Base-by-base conservation (phyloP, 2,888 invertebrate genomes). In the Chaetogeoica ovagalla region DNA sequence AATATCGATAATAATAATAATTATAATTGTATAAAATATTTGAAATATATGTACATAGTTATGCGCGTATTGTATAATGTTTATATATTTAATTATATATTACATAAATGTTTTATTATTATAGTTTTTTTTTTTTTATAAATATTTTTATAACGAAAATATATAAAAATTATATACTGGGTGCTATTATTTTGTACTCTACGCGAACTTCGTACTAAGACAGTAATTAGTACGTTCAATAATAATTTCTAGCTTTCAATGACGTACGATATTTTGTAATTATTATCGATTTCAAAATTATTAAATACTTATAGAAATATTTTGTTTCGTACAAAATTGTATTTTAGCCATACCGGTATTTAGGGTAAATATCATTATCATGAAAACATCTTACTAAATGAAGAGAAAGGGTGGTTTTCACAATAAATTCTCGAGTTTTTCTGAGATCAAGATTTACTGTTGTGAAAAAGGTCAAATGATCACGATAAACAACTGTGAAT, bases 371-470 rank as follows among this genome's bases (percentile, higher is more conserved):
- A 68, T 59, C 7, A 43, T 48, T 66, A 11, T 30, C 59, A 59
- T 5, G 19, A 30, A 9, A n/a, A 30, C 30, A 72, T 60, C 60
- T 59, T 21, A 71, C 9, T 9, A 1, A 70, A n/a, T n/a, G 13
- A 69, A 43, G 11, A 39, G n/a, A 55, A 48, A 2, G 57, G 21
- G n/a, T 23, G n/a, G n/a, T 65, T 66, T 68, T 59, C n/a, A 48
- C 66, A 57, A 66, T 66, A 57, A 57, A 23, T 75, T 57, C 39
- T 19, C 5, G 59, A 48, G 59, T 48, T 48, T 6, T 66, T 23
- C 9, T n/a, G n/a, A 17, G 59, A 59, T 66, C 43, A 15, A 68
- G 59, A 75, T 75, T 59, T 66, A 66, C 57, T 43, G 23, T 75
- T 59, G 48, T 23, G 43, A 59, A 30, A 30, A 39, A 30, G 19